Evolutionary conservation across 2,797 vertebrate species (phyloP), one percentile per base, ranked within the genome.

Genomic region (Tokudaia muenninki): DNA sequence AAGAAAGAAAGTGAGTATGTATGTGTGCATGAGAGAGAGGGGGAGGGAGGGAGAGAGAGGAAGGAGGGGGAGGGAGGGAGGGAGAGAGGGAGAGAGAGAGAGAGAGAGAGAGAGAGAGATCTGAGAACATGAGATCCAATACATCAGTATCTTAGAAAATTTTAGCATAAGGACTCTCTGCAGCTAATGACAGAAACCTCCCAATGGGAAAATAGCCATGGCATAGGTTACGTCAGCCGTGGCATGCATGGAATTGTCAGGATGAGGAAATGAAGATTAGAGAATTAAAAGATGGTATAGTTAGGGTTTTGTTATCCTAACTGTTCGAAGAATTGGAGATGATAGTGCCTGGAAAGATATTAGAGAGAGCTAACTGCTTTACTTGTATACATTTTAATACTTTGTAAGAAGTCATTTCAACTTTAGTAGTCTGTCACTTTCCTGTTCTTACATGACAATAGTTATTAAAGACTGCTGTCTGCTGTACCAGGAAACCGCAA

Each of bases 91-190:
- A 50, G 29, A 12, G 22, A 52, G 52, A 52, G 52, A 41, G 41
- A 41, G 22, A 24, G 14, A 55, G 52, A 22, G 8, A 37, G 79
- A 13, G 31, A 14, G 78, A n/a, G 31, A 12, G 2, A 24, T 37
- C 55, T 90, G 44, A 95, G 57, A 95, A 82, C 11, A 86, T 74
- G 77, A 95, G 1, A 90, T 50, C 6, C n/a, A 87, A 57, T 80
- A 57, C 67, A 61, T 75, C 41, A 50, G 29, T 14, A 75, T 14
- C 80, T 80, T 19, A 84, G 22, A 92, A 94, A 90, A 57, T 44
- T 44, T 44, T 29, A 61, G 59, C 31, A 37, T 31, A 70, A 44
- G n/a, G 10, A 12, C 47, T 84, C 94, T 24, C 26, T 75, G 37
- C 81, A 67, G 50, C 82, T 70, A 44, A 29, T 47, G 50, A 59